A percentile compares a stretch with the other conserved stretches of the same genome.
These are phyloP conservation scores for Heliconius hewitsoni DNA, from an alignment of 1,140 invertebrate species.

Conservation along the genomic window DNA sequence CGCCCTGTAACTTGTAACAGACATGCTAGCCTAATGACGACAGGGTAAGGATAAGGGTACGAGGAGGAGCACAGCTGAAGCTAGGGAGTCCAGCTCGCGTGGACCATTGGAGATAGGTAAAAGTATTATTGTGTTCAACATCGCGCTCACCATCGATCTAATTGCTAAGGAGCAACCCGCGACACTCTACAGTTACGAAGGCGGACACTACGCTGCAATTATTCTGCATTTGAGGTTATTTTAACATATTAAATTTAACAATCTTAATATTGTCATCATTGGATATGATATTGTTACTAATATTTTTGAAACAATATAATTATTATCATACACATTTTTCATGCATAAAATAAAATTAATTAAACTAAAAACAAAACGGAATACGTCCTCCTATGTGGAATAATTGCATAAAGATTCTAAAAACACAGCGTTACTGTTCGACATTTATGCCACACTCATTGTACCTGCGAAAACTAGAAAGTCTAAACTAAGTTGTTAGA, in stretches of 20 bases:
- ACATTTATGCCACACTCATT: conserved; percentile 75
- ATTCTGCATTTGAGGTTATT: conserved; percentile 57
- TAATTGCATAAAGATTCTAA: conserved; percentile 61
- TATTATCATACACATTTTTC: too few relatives aligned
- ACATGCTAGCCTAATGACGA: conserved; percentile 27
- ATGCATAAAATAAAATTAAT: background rate
- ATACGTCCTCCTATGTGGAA: background rate
- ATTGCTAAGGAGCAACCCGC: conserved; percentile 71
- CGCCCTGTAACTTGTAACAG: conserved; percentile 35
- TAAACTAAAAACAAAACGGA: background rate
- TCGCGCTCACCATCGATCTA: conserved; percentile 64
- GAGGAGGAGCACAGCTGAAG: background rate
- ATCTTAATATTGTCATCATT: background rate
- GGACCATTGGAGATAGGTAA: background rate
- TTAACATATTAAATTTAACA: background rate
- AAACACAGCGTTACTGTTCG: conserved; percentile 67
- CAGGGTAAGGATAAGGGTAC: conserved; percentile 11
- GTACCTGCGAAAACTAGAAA: conserved; percentile 60
- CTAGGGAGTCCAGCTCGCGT: conserved; percentile 8
- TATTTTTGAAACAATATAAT: background rate
- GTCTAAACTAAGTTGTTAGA: conserved; percentile 59
- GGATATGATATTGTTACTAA: background rate
- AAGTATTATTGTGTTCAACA: conserved; percentile 62
- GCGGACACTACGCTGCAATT: conserved; percentile 67
- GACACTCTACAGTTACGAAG: conserved; percentile 69